A percentile compares a stretch with the other conserved stretches of the same genome.
phyloP scores from a whole-genome alignment of 2,888 invertebrate species.

The Amorpha juglandis region DNA sequence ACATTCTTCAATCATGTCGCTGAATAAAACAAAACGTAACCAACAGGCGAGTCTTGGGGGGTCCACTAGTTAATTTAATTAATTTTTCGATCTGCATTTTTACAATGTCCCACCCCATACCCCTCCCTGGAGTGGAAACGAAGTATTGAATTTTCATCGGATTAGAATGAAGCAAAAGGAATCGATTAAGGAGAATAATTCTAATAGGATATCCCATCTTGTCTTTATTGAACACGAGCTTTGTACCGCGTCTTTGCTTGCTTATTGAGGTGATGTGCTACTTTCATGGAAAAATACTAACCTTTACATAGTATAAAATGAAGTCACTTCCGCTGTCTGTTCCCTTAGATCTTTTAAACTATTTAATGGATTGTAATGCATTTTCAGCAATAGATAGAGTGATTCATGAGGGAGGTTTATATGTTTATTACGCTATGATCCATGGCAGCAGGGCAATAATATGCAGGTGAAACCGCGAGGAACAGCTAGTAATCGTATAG shows the following conservation, averaged over 20 bases:
- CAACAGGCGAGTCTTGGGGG: neutral
- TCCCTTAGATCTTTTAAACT: too few relatives aligned
- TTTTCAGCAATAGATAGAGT: too few relatives aligned
- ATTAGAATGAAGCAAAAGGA: conserved; percentile 47
- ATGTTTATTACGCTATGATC: too few relatives aligned
- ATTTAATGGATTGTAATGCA: too few relatives aligned
- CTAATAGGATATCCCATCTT: conserved; percentile 16
- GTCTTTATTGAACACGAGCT: conserved; percentile 1
- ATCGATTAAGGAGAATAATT: conserved; percentile 44
- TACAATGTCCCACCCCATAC: neutral
- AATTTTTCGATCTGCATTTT: conserved; percentile 28
- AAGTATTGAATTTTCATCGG: conserved; percentile 49
- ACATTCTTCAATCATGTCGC: neutral
- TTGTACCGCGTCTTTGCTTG: conserved; percentile 6
- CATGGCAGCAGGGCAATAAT: too few relatives aligned
- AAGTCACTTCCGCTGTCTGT: too few relatives aligned
- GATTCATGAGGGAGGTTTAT: too few relatives aligned
- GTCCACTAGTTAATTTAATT: conserved; percentile 25
- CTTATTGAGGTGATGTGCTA: neutral
- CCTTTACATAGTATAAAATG: too few relatives aligned
- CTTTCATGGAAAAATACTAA: too few relatives aligned
- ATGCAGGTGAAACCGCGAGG: too few relatives aligned
- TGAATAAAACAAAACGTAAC: conserved; percentile 10
- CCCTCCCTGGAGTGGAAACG: conserved; percentile 38
- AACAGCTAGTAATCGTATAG: too few relatives aligned